Evolutionary conservation across 2,797 vertebrate species (phyloP), one percentile per base, ranked within the genome.

Genomic region (Naso thynnoides): DNA sequence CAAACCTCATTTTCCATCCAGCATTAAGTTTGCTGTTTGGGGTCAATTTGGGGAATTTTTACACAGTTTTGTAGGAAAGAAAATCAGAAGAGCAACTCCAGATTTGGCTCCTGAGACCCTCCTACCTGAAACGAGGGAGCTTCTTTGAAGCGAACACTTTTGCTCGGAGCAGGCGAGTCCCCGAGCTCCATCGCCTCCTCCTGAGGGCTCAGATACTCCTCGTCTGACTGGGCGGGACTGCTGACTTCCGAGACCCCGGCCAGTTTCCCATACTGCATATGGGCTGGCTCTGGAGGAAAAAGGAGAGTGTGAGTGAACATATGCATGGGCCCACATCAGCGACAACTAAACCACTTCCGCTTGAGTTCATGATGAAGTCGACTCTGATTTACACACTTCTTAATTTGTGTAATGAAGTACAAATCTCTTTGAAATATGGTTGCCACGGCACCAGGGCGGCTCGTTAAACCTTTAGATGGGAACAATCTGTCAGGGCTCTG

Each of bases 41-140:
- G 23, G 7, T 59, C 3, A 4, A 31, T 18, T 18, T 15, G 14
- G 33, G 10, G 1, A 33, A 33, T 10, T n/a, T n/a, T n/a, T 33
- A 10, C 6, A 33, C 33, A 8, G 10, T 33, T 33, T 10, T 33
- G 33, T 7, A 10, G 33, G 33, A 33, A 33, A 31, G 10, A 33
- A 4, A 33, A 8, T 10, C 33, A 33, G 23, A 47, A 38, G 24
- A 52, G 5, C 19, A 26, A 1, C 26, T 13, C 5, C 4, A 24
- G 31, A 11, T 4, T 54, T 49, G 0, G 16, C 52, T 24, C 56
- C 23, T 4, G 23, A 58, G n/a, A 24, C 1, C 19, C 10, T 53
- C 88, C 92, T 79, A 98, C 97, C 96, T 96, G 95, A 83, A 98
- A 98, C 4, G 90, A 94, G 1, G 96, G 97, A 1, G 95, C 91